Evolutionary conservation across 2,797 vertebrate species (phyloP).

Genomic region (Platyrinchus mystaceus): DNA sequence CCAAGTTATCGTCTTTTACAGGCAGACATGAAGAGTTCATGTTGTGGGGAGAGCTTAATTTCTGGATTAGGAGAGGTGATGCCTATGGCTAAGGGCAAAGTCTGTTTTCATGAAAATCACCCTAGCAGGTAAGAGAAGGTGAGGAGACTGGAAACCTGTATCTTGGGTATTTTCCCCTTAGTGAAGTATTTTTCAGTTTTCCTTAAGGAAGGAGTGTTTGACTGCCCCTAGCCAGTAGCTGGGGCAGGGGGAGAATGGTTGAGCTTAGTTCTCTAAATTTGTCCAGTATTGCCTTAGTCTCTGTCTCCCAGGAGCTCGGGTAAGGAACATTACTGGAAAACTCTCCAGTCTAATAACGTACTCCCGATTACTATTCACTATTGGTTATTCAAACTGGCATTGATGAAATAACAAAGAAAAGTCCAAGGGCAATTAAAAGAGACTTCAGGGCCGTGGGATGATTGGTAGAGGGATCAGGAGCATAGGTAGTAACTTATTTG

Average conservation of each 20-base stretch:
- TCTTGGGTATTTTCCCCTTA: neutral
- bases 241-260: neutral
- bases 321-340: neutral
- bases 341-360: neutral
- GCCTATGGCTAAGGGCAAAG: neutral
- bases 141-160: neutral
- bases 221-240: neutral
- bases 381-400: neutral
- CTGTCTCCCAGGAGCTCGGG: neutral
- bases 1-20: neutral
- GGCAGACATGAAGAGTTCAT: neutral
- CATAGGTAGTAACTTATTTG: neutral
- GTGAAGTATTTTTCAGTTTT: neutral
- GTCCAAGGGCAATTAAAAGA: neutral
- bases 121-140: neutral
- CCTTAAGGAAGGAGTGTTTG: neutral
- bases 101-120: neutral
- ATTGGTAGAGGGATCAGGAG: neutral
- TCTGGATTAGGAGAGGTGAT: neutral
- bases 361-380: neutral
- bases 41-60: neutral
- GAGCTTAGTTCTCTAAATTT: neutral
- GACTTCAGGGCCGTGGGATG: neutral
- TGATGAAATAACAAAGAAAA: neutral
- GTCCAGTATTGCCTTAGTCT: neutral